Percentiles rank a stretch among this genome's conserved stretches.
These are phyloP conservation scores for Eremophila alpestris DNA, from an alignment of 2,797 vertebrate genomes.

Conservation along the genomic window DNA sequence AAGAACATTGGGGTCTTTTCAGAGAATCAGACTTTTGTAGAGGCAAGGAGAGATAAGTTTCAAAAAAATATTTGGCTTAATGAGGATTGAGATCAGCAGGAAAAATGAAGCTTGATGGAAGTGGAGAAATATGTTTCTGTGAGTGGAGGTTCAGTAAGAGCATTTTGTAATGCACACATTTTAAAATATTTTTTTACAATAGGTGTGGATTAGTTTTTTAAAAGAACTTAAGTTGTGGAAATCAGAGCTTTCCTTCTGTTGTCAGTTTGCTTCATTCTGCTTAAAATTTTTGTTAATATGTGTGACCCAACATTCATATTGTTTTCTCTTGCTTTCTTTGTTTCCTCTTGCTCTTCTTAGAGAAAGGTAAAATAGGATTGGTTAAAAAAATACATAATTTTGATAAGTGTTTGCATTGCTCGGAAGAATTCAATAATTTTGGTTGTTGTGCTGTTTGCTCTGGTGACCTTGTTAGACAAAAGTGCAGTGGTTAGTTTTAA, in stretches of 20 bases:
- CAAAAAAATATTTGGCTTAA: not conserved
- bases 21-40: not conserved
- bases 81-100: not conserved
- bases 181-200: not conserved
- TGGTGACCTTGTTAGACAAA: not conserved
- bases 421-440: fast-evolving
- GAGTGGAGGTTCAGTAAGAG: not conserved
- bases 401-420: fast-evolving
- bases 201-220: not conserved
- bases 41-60: not conserved
- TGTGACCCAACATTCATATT: not conserved
- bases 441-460: not conserved
- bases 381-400: not conserved
- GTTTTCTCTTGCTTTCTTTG: not conserved
- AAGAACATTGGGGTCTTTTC: not conserved
- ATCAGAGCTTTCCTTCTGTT: not conserved
- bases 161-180: not conserved
- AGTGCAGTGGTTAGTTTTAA: not conserved
- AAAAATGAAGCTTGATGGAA: not conserved
- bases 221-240: not conserved
- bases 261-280: not conserved
- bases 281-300: not conserved
- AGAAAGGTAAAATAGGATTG: not conserved
- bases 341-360: not conserved
- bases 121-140: not conserved